Conservation (phyloP, 1,140 invertebrate genomes). For the Hesperophylax magnus region DNA sequence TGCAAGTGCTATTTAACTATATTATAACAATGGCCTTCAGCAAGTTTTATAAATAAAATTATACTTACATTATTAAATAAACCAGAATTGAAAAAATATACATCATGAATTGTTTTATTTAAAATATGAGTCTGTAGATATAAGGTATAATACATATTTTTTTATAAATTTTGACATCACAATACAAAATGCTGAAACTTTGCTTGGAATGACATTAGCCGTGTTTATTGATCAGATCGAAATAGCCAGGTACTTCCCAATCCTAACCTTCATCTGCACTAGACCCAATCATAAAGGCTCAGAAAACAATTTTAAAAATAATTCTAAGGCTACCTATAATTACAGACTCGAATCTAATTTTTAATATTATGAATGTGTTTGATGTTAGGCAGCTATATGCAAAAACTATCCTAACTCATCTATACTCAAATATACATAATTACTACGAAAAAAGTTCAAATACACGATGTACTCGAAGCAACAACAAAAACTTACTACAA, state of each 20-base stretch:
- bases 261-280: too few species aligned
- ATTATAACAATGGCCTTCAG: slow-evolving; percentile 51
- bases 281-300: too few species aligned
- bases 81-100: slow-evolving; percentile 51
- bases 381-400: background rate
- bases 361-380: background rate
- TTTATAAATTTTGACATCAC: background rate
- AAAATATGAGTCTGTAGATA: background rate
- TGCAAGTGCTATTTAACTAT: slow-evolving; percentile 51
- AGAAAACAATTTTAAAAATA: too few species aligned
- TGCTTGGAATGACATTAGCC: too few species aligned
- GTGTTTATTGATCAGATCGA: too few species aligned
- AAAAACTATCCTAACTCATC: too few species aligned
- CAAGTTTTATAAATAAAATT: slow-evolving; percentile 54
- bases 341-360: background rate
- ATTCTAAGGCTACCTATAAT: too few species aligned
- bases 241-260: too few species aligned
- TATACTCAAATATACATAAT: too few species aligned
- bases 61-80: slow-evolving; percentile 53
- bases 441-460: too few species aligned
- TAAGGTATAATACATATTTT: background rate
- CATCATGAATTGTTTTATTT: slow-evolving; percentile 30
- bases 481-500: too few species aligned
- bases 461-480: too few species aligned
- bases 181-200: background rate